These are phyloP conservation scores for Drosophila sproati DNA, from an alignment of 1,140 invertebrate species.

Conservation along the genomic window DNA sequence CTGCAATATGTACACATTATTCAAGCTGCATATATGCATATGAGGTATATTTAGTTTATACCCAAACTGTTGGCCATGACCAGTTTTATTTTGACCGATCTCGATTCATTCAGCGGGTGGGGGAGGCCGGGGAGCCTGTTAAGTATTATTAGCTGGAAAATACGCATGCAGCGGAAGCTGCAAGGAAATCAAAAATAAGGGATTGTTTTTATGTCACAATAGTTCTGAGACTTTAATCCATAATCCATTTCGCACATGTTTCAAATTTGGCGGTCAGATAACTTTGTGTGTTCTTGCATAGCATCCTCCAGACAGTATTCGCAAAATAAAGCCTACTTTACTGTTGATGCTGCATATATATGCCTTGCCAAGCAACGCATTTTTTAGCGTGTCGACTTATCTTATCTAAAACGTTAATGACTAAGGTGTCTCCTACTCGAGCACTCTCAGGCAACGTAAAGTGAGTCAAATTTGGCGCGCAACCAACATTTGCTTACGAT, in stretches of 20 bases:
- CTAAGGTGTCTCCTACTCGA: no score
- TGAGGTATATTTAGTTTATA: not conserved
- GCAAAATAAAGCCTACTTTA: no score
- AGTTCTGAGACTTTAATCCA: not conserved
- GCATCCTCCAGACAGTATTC: no score
- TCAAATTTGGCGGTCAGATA: not conserved
- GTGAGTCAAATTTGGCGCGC: not conserved
- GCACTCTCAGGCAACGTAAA: conserved; percentile 22
- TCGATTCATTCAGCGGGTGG: conserved; percentile 25
- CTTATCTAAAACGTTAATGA: no score
- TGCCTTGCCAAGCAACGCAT: no score
- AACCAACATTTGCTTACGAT: conserved; percentile 3
- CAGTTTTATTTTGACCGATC: conserved; percentile 2
- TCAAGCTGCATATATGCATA: not conserved
- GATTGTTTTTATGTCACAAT: conserved; percentile 7
- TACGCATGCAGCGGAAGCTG: conserved; percentile 22
- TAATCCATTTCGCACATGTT: not conserved
- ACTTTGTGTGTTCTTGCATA: not conserved
- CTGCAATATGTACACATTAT: not conserved
- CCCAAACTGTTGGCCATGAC: conserved; percentile 1
- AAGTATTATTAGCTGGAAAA: conserved; percentile 25
- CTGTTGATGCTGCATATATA: no score
- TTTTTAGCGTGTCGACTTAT: no score
- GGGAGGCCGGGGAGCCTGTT: not conserved
- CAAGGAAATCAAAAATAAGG: conserved; percentile 5